A percentile compares a stretch with the other conserved stretches of the same genome.
These are phyloP conservation scores for Hemichromis elongatus DNA, from an alignment of 2,113 vertebrate genomes.

Conservation along the genomic window DNA sequence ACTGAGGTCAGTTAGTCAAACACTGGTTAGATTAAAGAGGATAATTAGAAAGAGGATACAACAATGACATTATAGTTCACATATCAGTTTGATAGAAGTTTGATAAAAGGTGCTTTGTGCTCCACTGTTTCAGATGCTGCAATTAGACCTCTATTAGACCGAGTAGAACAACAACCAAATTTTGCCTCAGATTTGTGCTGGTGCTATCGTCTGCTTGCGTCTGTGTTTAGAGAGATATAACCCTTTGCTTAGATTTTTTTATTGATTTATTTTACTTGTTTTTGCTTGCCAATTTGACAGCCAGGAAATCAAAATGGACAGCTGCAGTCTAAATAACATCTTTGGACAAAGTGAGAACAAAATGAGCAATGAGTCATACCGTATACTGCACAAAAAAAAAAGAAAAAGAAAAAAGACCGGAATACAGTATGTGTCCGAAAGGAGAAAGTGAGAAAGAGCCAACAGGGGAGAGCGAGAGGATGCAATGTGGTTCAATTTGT, in stretches of 20 bases:
- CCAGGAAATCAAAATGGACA: not conserved
- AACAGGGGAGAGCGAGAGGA: not conserved
- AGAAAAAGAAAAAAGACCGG: not conserved
- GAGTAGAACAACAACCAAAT: not conserved
- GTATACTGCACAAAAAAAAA: not conserved
- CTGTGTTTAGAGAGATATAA: not conserved
- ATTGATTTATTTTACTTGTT: not conserved
- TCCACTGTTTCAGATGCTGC: not conserved
- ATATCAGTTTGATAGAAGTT: not conserved
- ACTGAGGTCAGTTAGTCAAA: not conserved
- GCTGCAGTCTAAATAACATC: not conserved
- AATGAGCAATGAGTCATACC: not conserved
- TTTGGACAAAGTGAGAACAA: not conserved
- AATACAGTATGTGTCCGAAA: not conserved
- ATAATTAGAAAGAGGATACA: not conserved
- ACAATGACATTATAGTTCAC: not conserved
- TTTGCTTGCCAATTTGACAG: not conserved
- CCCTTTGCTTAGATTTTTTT: not conserved
- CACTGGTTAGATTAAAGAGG: not conserved
- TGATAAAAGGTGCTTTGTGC: not conserved
- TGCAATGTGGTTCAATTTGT: constrained; percentile 7
- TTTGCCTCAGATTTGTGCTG: not conserved
- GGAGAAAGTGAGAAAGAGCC: not conserved
- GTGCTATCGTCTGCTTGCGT: not conserved
- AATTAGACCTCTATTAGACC: not conserved